Evolutionary conservation across 2,113 vertebrate species (phyloP).

Genomic region (Prunella fulvescens): DNA sequence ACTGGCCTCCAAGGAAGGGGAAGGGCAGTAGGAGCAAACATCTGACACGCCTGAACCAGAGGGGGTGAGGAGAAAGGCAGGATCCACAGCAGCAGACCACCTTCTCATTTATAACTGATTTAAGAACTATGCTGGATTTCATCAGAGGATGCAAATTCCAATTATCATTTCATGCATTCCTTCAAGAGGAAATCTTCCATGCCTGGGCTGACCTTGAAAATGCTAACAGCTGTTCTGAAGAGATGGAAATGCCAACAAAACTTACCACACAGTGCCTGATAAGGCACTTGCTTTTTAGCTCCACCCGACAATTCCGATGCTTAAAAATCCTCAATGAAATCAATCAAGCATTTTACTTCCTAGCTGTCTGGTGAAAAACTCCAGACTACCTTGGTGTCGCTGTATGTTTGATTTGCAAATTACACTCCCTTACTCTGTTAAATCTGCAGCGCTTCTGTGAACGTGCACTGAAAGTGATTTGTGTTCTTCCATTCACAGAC

Average conservation of each 20-base stretch:
- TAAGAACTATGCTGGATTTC: not conserved
- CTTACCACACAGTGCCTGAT: not conserved
- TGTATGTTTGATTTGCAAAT: slow-evolving; percentile 28
- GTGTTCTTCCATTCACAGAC: slow-evolving; percentile 53
- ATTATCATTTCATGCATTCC: not conserved
- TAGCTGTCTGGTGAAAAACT: not conserved
- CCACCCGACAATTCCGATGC: not conserved
- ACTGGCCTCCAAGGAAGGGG: not conserved
- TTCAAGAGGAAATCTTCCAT: slow-evolving; percentile 1
- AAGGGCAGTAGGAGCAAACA: not conserved
- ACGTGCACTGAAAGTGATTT: slow-evolving; percentile 37
- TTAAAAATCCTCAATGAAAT: slow-evolving; percentile 11
- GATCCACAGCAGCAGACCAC: not conserved
- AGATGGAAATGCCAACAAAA: slow-evolving; percentile 22
- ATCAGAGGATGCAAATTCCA: slow-evolving; percentile 18
- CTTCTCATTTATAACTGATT: slow-evolving; percentile 13
- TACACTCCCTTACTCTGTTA: not conserved
- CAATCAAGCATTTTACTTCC: not conserved
- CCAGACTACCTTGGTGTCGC: not conserved
- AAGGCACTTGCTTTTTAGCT: slow-evolving; percentile 4
- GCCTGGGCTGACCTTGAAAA: slow-evolving; percentile 46
- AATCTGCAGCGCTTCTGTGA: slow-evolving; percentile 32
- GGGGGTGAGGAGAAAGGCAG: not conserved
- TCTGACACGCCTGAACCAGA: not conserved
- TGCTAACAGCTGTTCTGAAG: slow-evolving; percentile 40